Evolutionary conservation across 2,797 vertebrate genomes (phyloP), one percentile per base, ranked within the genome.

Genomic region (Sternotherus odoratus): DNA sequence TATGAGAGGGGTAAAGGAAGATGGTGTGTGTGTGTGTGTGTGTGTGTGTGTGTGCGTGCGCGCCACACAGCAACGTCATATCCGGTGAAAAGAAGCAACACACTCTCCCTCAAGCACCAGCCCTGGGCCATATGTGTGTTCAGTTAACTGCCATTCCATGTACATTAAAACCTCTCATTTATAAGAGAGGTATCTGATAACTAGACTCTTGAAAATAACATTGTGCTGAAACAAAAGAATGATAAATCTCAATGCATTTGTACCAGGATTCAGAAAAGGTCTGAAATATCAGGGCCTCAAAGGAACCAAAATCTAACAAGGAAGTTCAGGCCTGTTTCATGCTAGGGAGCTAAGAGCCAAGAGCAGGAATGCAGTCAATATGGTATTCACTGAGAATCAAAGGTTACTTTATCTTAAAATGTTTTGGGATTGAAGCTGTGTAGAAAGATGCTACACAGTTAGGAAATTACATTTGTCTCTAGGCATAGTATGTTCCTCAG

Each of bases 401-500:
- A 86, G 5, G 9, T 82, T 16, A 74, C 53, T 91, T 82, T 43
- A 88, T 85, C 84, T 57, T 77, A 84, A 93, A 33, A 82, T 11
- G 19, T 69, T 69, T 23, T 9, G n/a, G 89, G 16, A 33, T 17
- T 54, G 50, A 90, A 33, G 24, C 12, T 82, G 36, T 60, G 60
- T 21, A 54, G 77, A 63, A 63, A 85, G 91, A 12, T 33, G 36
- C 28, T 46, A 26, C 3, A 63, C 2, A 21, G 9, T 36, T 66
- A 66, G 66, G 36, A 69, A 69, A 69, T 3, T 39, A 36, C 66
- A 69, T 69, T 39, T 39, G 66, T 69, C n/a, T 69, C 19, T 69
- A 36, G 21, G 19, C 66, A 69, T 21, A 69, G 66, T 39, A 39
- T 39, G 66, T 39, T 39, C n/a, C 36, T 69, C 66, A 39, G n/a